A percentile compares a stretch with the other conserved stretches of the same genome.
Evolutionary conservation across 2,797 vertebrate genomes (phyloP).

Genomic region (Synaphobranchus kaupii): DNA sequence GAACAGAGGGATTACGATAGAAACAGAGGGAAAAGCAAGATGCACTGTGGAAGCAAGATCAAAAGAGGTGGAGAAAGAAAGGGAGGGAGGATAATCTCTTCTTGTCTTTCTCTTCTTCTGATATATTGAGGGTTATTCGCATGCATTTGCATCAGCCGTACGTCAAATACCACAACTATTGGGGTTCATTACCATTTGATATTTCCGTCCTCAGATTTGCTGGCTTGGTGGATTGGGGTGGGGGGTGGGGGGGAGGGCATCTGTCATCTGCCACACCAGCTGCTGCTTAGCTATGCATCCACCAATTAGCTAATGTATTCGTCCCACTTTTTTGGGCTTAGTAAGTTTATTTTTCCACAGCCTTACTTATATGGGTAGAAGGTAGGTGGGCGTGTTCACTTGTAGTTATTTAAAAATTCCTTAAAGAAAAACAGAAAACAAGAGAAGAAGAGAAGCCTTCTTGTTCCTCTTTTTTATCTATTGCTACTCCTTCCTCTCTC

Average conservation of each 20-base stretch:
- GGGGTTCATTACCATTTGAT: not conserved
- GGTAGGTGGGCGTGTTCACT: slow-evolving; percentile 41
- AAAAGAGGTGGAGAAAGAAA: not conserved
- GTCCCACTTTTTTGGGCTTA: slow-evolving; percentile 23
- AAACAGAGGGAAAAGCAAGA: not conserved
- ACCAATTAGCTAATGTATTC: slow-evolving; percentile 53
- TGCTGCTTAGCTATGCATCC: slow-evolving; percentile 56
- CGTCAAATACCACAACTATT: not conserved
- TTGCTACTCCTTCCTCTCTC: not conserved
- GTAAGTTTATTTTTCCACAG: slow-evolving; percentile 9
- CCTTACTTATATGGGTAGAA: slow-evolving; percentile 6
- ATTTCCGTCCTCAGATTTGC: not conserved
- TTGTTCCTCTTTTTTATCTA: not conserved
- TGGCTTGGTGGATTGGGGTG: not conserved
- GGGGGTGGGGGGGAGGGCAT: too few species aligned
- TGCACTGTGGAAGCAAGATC: not conserved
- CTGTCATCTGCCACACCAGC: slow-evolving; percentile 37
- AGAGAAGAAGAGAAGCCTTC: not conserved
- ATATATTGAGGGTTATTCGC: not conserved
- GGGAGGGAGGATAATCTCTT: not conserved
- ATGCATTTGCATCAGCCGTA: not conserved
- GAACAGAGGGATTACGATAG: not conserved
- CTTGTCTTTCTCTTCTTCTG: not conserved
- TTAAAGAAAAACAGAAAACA: not conserved
- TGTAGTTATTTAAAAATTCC: slow-evolving; percentile 32